Percentiles rank a stretch among this genome's conserved stretches.
These are phyloP conservation scores for Mystacornis crossleyi DNA, from an alignment of 2,113 vertebrate species.

Conservation along the genomic window DNA sequence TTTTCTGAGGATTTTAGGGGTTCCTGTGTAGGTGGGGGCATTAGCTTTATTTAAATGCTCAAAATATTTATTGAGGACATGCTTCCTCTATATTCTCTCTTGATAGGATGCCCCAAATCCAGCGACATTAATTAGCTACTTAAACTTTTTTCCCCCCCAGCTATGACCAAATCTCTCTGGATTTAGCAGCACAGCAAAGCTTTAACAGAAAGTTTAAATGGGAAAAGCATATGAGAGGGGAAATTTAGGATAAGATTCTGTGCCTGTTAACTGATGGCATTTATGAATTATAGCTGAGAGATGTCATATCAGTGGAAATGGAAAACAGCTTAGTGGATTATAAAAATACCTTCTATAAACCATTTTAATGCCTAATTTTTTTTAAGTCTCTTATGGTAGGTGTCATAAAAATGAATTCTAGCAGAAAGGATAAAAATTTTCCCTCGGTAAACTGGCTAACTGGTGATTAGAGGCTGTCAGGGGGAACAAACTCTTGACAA, in stretches of 20 bases:
- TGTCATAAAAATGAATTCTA: conserved; percentile 65
- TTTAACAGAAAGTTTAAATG: conserved; percentile 64
- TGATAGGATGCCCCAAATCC: conserved; percentile 42
- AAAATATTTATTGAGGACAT: conserved; percentile 60
- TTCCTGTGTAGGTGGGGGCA: background rate
- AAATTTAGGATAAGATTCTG: conserved; percentile 43
- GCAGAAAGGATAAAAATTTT: conserved; percentile 47
- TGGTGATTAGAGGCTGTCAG: conserved; percentile 48
- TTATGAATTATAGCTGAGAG: conserved; percentile 68
- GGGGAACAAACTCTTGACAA: background rate
- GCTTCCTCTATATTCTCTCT: conserved; percentile 1
- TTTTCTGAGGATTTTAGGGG: background rate
- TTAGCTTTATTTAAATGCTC: conserved; percentile 33
- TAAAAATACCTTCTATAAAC: conserved; percentile 60
- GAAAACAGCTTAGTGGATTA: conserved; percentile 66
- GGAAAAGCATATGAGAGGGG: conserved; percentile 27
- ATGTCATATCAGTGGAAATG: conserved; percentile 56
- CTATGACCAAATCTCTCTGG: conserved; percentile 42
- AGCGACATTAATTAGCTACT: conserved; percentile 63
- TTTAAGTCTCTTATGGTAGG: conserved; percentile 44
- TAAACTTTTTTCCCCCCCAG: conserved; percentile 5
- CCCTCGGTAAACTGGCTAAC: background rate
- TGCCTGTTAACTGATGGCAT: conserved; percentile 57
- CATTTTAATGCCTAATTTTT: conserved; percentile 64
- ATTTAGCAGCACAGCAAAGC: conserved; percentile 52